Percentiles rank a stretch among this genome's conserved stretches.
Conservation (phyloP, 2,888 invertebrate genomes). For the Acrobasis consociella region DNA sequence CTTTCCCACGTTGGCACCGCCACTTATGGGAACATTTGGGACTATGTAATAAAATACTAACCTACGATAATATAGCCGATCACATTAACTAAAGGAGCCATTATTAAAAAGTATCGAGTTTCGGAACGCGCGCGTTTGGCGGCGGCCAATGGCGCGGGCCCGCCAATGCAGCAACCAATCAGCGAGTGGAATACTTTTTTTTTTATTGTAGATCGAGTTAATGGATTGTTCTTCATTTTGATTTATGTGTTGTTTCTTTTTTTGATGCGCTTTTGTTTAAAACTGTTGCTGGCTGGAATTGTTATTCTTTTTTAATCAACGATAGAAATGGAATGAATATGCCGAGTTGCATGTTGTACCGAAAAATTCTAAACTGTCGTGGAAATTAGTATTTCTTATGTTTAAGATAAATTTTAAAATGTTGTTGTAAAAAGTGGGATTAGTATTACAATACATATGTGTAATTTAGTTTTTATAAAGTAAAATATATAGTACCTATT, state of each 20-base stretch:
- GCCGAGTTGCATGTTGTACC: not conserved
- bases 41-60: constrained; percentile 77
- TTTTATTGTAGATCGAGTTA: constrained; percentile 73
- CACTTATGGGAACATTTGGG: constrained; percentile 67
- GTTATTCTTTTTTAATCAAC: constrained; percentile 32
- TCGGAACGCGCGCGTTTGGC: constrained; percentile 65
- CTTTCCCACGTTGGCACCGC: constrained; percentile 50
- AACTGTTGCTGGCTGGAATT: constrained; percentile 27
- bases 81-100: constrained; percentile 81
- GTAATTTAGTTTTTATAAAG: too few species aligned
- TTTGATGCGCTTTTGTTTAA: constrained; percentile 41
- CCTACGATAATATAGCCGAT: constrained; percentile 70
- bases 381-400: too few species aligned
- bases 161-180: constrained; percentile 67
- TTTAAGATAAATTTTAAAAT: too few species aligned
- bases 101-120: constrained; percentile 83
- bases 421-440: too few species aligned
- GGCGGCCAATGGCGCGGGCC: constrained; percentile 63
- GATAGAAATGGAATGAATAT: constrained; percentile 7
- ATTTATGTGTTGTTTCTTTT: constrained; percentile 70
- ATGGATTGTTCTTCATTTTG: constrained; percentile 81
- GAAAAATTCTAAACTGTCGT: not conserved
- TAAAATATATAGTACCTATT: too few species aligned
- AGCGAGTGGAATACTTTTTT: constrained; percentile 54
- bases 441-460: too few species aligned